phyloP scores from a whole-genome alignment of 2,888 invertebrate species.

The Polyploca ridens region DNA sequence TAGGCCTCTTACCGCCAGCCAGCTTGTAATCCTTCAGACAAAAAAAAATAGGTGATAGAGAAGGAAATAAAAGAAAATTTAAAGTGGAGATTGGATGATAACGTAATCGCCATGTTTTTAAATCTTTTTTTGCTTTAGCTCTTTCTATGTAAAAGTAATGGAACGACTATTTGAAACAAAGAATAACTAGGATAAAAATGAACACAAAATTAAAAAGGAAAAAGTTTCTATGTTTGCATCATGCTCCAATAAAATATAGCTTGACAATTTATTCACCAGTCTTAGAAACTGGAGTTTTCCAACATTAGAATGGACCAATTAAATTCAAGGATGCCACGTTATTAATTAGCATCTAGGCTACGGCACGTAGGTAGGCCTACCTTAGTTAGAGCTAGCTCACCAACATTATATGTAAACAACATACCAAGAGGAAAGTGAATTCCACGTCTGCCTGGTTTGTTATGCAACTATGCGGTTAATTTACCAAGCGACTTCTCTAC shows the following conservation, averaged over 20 bases:
- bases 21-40: no score
- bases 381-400: not conserved
- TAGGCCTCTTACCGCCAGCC: no score
- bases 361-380: conserved; percentile 1
- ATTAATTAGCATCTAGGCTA: conserved; percentile 10
- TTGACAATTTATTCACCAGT: not conserved
- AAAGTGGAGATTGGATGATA: not conserved
- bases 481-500: conserved; percentile 39
- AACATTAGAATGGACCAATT: conserved; percentile 11
- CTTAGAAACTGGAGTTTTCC: conserved; percentile 2
- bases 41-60: not conserved
- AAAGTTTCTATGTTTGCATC: not conserved
- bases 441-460: conserved; percentile 44
- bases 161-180: not conserved
- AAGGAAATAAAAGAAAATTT: not conserved
- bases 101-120: no score
- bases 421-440: conserved; percentile 70
- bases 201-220: not conserved
- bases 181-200: not conserved
- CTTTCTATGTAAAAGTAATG: no score
- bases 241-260: conserved; percentile 1
- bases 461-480: conserved; percentile 58
- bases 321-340: conserved; percentile 13
- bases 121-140: no score
- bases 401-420: conserved; percentile 38